Evolutionary conservation across 2,888 invertebrate genomes (phyloP), one percentile per base, ranked within the genome.

Genomic region (Athripsodes cinereus): DNA sequence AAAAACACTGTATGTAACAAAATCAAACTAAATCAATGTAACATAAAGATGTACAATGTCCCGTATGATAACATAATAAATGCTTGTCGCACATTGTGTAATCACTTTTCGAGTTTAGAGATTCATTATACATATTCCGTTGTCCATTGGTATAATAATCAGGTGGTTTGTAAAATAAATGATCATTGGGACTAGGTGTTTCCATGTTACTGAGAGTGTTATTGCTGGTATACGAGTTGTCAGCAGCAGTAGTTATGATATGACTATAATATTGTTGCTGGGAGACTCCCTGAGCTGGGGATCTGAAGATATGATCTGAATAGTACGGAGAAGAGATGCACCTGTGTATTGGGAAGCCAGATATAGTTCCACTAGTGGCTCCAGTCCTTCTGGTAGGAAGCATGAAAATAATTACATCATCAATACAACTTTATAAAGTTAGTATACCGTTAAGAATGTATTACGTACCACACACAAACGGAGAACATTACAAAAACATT

Each of bases 281-380:
- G 2, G 26, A 22, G 3, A 5, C 13, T 40, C 40, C 40, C 8
- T 5, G 8, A 16, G 40, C 40, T 5, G 40, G 13, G 20, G 18
- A 18, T 48, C 18, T 50, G 18, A 52, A 26, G 16, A 51, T 44
- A n/a, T n/a, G n/a, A n/a, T n/a, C n/a, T 22, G 56, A 51, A 20
- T 50, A 50, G n/a, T 56, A 51, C 66, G 65, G 62, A 57, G 59
- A 50, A 50, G 70, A 65, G 64, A 68, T 68, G 69, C 74, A 79
- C 79, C 79, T 79, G 79, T 79, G 78, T 64, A 78, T 78, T 18
- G 79, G 79, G 68, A 79, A 75, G 70, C 78, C 67, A 47, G 78
- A 75, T 66, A 78, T 70, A 65, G 77, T 78, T 61, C 77, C 76
- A 2, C 77, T 76, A 73, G 76, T 47, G 19, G 61, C 76, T 61